phyloP scores from a whole-genome alignment of 1,140 invertebrate species.

The Aphelinus certus region DNA sequence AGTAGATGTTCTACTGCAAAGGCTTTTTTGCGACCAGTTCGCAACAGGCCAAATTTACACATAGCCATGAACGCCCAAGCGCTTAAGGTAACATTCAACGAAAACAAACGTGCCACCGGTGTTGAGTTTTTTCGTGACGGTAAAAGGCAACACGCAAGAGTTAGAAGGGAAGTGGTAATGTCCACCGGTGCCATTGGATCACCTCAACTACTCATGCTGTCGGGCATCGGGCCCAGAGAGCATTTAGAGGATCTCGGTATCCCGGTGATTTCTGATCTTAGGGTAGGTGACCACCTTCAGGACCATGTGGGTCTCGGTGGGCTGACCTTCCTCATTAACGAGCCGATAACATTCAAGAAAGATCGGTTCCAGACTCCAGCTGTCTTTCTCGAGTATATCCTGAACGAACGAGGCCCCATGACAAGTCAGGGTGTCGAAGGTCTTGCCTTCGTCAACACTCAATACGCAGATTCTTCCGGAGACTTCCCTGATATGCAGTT shows the following conservation, averaged over 20 bases:
- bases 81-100: constrained; percentile 76
- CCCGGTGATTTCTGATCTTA: constrained; percentile 77
- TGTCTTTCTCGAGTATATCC: constrained; percentile 82
- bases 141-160: constrained; percentile 71
- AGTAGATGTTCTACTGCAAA: constrained; percentile 89
- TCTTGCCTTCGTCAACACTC: constrained; percentile 84
- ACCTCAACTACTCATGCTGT: constrained; percentile 89
- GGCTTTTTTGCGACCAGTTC: constrained; percentile 85
- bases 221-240: constrained; percentile 84
- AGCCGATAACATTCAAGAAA: constrained; percentile 81
- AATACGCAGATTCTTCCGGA: constrained; percentile 77
- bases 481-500: constrained; percentile 89
- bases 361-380: constrained; percentile 79
- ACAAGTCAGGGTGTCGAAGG: constrained; percentile 84
- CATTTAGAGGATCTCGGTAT: constrained; percentile 82
- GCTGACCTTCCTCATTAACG: constrained; percentile 82
- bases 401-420: constrained; percentile 82
- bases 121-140: constrained; percentile 79
- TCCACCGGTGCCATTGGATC: constrained; percentile 84
- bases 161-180: constrained; percentile 80
- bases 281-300: constrained; percentile 85
- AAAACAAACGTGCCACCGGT: constrained; percentile 76
- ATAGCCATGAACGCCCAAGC: constrained; percentile 83
- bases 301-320: constrained; percentile 87
- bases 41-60: constrained; percentile 82